Evolutionary conservation across 2,113 vertebrate genomes (phyloP).

Genomic region (Chamaea fasciata): DNA sequence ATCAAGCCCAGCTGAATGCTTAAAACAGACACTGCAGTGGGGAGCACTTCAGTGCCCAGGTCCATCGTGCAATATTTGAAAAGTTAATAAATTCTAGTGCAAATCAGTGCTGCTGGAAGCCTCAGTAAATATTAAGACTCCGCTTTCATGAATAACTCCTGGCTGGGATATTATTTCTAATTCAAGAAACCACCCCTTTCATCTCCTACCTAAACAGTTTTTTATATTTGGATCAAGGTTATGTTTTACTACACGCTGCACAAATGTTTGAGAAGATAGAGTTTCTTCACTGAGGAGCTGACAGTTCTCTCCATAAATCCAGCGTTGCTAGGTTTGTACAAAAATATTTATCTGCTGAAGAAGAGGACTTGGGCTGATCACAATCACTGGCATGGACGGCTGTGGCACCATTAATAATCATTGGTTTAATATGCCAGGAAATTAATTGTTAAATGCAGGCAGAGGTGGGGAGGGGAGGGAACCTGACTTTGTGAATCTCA

Average conservation of each 20-base stretch:
- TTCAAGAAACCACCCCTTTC: slow-evolving; percentile 16
- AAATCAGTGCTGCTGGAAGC: background rate
- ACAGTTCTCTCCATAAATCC: background rate
- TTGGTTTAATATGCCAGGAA: background rate
- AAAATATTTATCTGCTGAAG: background rate
- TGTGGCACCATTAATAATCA: background rate
- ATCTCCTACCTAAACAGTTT: slow-evolving; percentile 18
- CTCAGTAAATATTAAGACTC: slow-evolving; percentile 44
- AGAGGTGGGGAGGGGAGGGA: background rate
- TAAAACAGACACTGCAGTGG: background rate
- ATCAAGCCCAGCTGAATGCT: background rate
- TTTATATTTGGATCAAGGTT: slow-evolving; percentile 20
- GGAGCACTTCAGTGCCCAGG: background rate
- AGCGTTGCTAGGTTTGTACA: background rate
- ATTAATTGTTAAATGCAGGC: background rate
- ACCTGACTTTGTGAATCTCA: background rate
- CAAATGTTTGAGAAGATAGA: background rate
- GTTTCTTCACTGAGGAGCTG: background rate
- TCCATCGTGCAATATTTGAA: background rate
- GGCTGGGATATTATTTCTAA: slow-evolving; percentile 15
- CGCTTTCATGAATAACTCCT: background rate
- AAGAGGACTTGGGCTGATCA: background rate
- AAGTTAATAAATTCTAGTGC: background rate
- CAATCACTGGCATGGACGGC: background rate
- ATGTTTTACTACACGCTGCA: slow-evolving; percentile 10